Evolutionary conservation across 2,113 vertebrate species (phyloP).

Genomic region (Brachyhypopomus gauderio): DNA sequence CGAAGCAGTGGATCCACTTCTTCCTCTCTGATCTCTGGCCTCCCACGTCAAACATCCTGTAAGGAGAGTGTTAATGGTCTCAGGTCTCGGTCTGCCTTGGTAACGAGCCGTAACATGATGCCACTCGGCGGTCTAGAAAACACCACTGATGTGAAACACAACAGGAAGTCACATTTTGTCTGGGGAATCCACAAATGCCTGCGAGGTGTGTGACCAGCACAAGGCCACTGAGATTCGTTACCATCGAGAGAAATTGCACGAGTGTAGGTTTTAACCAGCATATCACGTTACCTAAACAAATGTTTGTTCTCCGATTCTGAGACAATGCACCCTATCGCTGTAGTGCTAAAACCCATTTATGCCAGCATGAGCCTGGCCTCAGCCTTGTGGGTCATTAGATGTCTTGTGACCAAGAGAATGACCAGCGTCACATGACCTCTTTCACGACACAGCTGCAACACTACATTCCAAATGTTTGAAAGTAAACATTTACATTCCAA

Average conservation of each 20-base stretch:
- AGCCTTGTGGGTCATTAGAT: background rate
- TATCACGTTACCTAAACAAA: background rate
- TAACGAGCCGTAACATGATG: background rate
- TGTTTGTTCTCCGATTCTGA: background rate
- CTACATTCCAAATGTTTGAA: too few relatives aligned
- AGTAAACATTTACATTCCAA: background rate
- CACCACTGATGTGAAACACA: background rate
- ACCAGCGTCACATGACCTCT: too few relatives aligned
- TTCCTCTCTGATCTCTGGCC: slow-evolving; percentile 97
- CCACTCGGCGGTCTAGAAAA: background rate
- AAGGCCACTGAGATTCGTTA: background rate
- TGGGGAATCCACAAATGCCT: slow-evolving; percentile 7
- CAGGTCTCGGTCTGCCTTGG: background rate
- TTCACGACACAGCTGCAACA: too few relatives aligned
- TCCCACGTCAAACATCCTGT: slow-evolving; percentile 98
- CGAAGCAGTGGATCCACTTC: slow-evolving; percentile 99
- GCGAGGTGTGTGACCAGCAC: too few relatives aligned
- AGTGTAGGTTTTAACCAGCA: too few relatives aligned
- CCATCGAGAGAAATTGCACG: too few relatives aligned
- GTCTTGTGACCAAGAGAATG: background rate
- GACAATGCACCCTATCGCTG: background rate
- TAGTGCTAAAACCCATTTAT: background rate
- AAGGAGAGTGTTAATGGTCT: slow-evolving; percentile 46
- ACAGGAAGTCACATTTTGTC: background rate
- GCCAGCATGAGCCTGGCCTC: background rate